A percentile compares a stretch with the other conserved stretches of the same genome.
These are phyloP conservation scores for Pterostichus madidus DNA, from an alignment of 2,888 invertebrate species.

Conservation along the genomic window DNA sequence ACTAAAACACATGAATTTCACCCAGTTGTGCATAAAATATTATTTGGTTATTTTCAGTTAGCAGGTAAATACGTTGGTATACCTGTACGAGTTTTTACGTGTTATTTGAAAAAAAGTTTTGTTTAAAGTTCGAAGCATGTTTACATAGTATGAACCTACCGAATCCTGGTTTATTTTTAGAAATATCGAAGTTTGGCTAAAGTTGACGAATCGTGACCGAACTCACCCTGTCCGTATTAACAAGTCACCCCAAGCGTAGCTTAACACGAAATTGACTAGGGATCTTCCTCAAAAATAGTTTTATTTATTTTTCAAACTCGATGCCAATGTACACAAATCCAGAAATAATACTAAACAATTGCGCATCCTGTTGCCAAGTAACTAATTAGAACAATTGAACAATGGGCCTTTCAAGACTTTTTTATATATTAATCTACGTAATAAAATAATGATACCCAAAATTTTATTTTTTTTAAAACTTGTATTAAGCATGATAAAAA, in stretches of 20 bases:
- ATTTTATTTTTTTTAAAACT: no score
- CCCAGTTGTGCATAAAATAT: no score
- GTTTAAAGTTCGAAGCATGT: conserved; percentile 16
- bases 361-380: conserved; percentile 6
- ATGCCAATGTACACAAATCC: not conserved
- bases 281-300: conserved; percentile 19
- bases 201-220: conserved; percentile 28
- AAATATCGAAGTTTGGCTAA: conserved; percentile 33
- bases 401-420: no score
- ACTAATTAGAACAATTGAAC: not conserved
- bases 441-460: no score
- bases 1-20: no score
- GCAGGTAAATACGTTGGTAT: not conserved
- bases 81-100: not conserved
- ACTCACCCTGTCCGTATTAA: conserved; percentile 29
- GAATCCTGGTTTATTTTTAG: conserved; percentile 19
- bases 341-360: conserved; percentile 21
- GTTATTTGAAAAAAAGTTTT: conserved; percentile 25
- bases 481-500: no score
- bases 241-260: conserved; percentile 8
- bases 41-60: not conserved
- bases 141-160: conserved; percentile 19
- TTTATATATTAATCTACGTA: no score
- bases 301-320: conserved; percentile 15
- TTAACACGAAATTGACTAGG: not conserved